These are phyloP conservation scores for Dicrurus megarhynchus DNA, from an alignment of 2,113 vertebrate species.

Conservation along the genomic window DNA sequence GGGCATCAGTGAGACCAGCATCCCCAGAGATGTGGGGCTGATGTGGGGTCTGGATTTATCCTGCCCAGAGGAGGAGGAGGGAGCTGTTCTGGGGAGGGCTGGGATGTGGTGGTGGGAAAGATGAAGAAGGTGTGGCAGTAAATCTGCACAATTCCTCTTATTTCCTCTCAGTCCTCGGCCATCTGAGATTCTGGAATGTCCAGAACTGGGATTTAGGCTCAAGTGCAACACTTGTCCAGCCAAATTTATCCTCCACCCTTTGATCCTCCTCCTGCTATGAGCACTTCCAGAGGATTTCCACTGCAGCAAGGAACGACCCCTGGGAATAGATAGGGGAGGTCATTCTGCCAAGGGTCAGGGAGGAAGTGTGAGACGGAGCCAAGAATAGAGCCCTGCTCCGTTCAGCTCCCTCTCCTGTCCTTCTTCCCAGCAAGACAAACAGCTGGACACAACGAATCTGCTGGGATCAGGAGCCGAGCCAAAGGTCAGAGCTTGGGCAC, in stretches of 20 bases:
- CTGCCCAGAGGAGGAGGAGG: not conserved
- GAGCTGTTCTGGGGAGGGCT: not conserved
- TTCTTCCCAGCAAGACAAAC: not conserved
- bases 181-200: not conserved
- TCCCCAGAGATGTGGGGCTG: not conserved
- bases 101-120: not conserved
- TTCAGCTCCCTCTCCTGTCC: not conserved
- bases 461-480: not conserved
- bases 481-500: constrained; percentile 41
- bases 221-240: not conserved
- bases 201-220: not conserved
- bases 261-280: not conserved
- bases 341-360: not conserved
- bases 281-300: not conserved
- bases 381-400: not conserved
- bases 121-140: not conserved
- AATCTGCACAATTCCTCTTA: not conserved
- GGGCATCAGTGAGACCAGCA: not conserved
- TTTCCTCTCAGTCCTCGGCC: not conserved
- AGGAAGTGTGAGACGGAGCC: not conserved
- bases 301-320: not conserved
- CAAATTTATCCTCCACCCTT: not conserved
- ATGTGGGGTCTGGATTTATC: not conserved
- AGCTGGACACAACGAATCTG: not conserved
- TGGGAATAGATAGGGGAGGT: not conserved